Evolutionary conservation across 2,113 vertebrate genomes (phyloP).

Genomic region (Climacteris rufus): DNA sequence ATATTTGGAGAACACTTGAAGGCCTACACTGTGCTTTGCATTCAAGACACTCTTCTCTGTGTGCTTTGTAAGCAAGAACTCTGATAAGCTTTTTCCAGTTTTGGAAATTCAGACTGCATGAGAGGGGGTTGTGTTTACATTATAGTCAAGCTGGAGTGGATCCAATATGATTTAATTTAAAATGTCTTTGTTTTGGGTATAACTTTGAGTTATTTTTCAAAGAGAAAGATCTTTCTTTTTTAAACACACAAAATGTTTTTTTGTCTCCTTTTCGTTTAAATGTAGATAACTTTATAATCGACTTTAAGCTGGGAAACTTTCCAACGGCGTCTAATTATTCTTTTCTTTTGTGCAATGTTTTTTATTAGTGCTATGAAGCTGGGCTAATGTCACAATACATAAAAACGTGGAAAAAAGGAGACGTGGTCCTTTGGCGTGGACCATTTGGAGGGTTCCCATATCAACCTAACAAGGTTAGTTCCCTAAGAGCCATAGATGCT

Average conservation of each 20-base stretch:
- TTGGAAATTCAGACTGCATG: slow-evolving; percentile 34
- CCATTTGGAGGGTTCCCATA: slow-evolving; percentile 80
- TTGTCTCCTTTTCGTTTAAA: slow-evolving; percentile 13
- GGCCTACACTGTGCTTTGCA: slow-evolving; percentile 25
- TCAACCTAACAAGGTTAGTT: slow-evolving; percentile 75
- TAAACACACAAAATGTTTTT: neutral
- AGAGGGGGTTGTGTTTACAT: slow-evolving; percentile 43
- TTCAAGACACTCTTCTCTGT: slow-evolving; percentile 17
- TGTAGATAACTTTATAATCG: slow-evolving; percentile 47
- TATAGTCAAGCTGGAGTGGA: slow-evolving; percentile 37
- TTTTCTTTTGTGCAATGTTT: slow-evolving; percentile 50
- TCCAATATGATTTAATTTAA: slow-evolving; percentile 49
- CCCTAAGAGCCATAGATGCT: neutral
- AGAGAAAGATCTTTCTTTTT: slow-evolving; percentile 30
- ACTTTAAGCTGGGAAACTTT: slow-evolving; percentile 46
- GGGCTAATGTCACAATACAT: slow-evolving; percentile 79
- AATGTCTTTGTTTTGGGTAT: slow-evolving; percentile 56
- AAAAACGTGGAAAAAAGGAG: slow-evolving; percentile 73
- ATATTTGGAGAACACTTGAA: slow-evolving; percentile 17
- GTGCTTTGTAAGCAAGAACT: slow-evolving; percentile 53
- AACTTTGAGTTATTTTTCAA: slow-evolving; percentile 53
- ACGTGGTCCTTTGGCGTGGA: slow-evolving; percentile 74
- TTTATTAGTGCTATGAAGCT: slow-evolving; percentile 71
- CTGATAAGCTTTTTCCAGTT: slow-evolving; percentile 58
- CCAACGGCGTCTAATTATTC: slow-evolving; percentile 36